Percentiles rank a stretch among this genome's conserved stretches.
Conservation (phyloP, 1,140 invertebrate species). For the Cydia splendana region DNA sequence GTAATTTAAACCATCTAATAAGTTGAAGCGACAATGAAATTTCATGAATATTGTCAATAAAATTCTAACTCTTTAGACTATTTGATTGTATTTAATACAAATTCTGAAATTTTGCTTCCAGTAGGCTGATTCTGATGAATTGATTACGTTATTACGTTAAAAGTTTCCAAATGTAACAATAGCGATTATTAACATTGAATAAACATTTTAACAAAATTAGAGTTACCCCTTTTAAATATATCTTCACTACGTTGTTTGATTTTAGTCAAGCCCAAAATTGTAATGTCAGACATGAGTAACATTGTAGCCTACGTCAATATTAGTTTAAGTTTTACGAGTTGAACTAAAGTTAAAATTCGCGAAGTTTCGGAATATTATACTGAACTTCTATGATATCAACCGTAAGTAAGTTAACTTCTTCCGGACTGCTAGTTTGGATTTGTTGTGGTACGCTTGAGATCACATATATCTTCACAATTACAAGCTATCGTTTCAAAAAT, state of each 20-base stretch:
- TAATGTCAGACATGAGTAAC: not conserved
- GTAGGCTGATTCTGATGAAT: not conserved
- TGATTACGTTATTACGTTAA: not conserved
- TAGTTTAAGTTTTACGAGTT: not conserved
- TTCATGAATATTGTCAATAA: not conserved
- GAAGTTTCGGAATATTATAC: not conserved
- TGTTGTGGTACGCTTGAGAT: too few species aligned
- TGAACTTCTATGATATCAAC: not conserved
- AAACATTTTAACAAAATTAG: not conserved
- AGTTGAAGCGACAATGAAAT: not conserved
- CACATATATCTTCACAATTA: too few species aligned
- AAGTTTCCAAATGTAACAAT: not conserved
- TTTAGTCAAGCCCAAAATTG: not conserved
- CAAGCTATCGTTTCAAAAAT: too few species aligned
- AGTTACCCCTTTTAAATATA: too few species aligned
- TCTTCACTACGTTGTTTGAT: not conserved
- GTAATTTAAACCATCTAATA: not conserved
- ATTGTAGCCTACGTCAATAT: constrained; percentile 1
- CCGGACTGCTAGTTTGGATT: too few species aligned
- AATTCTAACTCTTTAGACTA: not conserved
- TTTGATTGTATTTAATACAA: constrained; percentile 28
- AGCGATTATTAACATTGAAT: not conserved
- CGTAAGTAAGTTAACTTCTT: not conserved
- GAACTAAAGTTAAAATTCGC: constrained; percentile 4
- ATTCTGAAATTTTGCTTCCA: not conserved